phyloP scores from a whole-genome alignment of 2,113 vertebrate genomes.

The Genyomyrus donnyi region DNA sequence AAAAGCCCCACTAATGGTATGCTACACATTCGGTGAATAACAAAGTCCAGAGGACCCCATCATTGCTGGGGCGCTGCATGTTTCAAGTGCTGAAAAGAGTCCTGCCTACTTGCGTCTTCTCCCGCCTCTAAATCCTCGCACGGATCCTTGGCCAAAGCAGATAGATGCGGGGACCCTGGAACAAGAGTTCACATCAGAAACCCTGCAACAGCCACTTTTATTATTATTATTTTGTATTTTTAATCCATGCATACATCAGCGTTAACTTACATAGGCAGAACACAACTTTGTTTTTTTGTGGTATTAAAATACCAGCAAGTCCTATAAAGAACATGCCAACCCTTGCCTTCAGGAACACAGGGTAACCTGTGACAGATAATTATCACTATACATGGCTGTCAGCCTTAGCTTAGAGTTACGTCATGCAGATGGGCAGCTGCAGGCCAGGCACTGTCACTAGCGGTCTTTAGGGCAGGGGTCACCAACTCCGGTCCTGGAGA shows the following conservation, averaged over 20 bases:
- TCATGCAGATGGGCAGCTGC: not conserved
- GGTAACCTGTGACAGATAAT: not conserved
- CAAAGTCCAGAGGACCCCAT: not conserved
- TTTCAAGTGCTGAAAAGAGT: not conserved
- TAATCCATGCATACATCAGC: not conserved
- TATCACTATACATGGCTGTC: not conserved
- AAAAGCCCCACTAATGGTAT: not conserved
- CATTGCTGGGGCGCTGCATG: not conserved
- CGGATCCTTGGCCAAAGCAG: constrained; percentile 75
- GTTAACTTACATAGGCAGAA: not conserved
- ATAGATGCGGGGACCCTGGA: constrained; percentile 68
- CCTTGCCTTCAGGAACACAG: not conserved
- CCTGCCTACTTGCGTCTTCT: constrained; percentile 60
- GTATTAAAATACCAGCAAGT: not conserved
- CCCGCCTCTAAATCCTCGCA: constrained; percentile 69
- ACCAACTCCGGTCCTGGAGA: too few species aligned
- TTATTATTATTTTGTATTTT: not conserved
- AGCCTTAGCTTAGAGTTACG: not conserved
- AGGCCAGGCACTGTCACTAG: not conserved
- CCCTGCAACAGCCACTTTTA: not conserved
- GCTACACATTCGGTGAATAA: not conserved
- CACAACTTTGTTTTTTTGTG: not conserved
- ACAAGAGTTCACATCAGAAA: constrained; percentile 20
- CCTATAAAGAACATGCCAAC: not conserved
- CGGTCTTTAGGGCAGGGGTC: not conserved